A percentile compares a stretch with the other conserved stretches of the same genome.
Conservation (phyloP, 2,888 invertebrate genomes). For the Synanthedon tipuliformis region DNA sequence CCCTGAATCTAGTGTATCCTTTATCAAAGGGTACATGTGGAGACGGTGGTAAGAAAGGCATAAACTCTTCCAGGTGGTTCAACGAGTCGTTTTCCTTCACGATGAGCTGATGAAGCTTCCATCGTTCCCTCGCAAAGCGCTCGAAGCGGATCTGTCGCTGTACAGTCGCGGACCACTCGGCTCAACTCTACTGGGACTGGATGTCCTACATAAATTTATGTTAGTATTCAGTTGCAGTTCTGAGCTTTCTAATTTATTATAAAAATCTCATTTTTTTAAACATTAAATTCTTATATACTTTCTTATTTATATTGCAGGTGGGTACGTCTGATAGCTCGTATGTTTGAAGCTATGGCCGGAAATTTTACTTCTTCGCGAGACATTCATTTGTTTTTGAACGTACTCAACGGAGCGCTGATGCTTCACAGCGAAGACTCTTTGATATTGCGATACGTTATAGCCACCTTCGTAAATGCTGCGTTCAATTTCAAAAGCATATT, state of each 20-base stretch:
- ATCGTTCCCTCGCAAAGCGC: conserved; percentile 96
- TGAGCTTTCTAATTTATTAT: not conserved
- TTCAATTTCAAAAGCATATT: conserved; percentile 99
- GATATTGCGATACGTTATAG: conserved; percentile 94
- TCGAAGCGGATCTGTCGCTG: conserved; percentile 95
- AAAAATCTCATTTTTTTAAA: not conserved
- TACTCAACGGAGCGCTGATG: conserved; percentile 95
- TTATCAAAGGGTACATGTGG: no score
- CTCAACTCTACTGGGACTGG: conserved; percentile 89
- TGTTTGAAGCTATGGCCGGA: conserved; percentile 98
- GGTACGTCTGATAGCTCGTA: conserved; percentile 94
- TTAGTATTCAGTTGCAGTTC: conserved; percentile 18
- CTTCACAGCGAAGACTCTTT: conserved; percentile 97
- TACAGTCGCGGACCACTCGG: conserved; percentile 92
- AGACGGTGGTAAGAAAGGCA: no score
- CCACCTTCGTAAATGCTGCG: conserved; percentile 97
- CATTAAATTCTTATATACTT: not conserved
- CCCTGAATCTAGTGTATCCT: no score
- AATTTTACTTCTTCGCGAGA: conserved; percentile 97
- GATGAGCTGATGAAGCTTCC: conserved; percentile 99
- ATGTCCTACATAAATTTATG: conserved; percentile 98
- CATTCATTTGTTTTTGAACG: conserved; percentile 96
- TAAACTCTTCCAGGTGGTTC: conserved; percentile 78
- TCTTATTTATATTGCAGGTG: conserved; percentile 64
- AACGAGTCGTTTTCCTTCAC: conserved; percentile 97